Evolutionary conservation across 2,888 invertebrate genomes (phyloP), one percentile per base, ranked within the genome.

Genomic region (Cremastinae sp.): DNA sequence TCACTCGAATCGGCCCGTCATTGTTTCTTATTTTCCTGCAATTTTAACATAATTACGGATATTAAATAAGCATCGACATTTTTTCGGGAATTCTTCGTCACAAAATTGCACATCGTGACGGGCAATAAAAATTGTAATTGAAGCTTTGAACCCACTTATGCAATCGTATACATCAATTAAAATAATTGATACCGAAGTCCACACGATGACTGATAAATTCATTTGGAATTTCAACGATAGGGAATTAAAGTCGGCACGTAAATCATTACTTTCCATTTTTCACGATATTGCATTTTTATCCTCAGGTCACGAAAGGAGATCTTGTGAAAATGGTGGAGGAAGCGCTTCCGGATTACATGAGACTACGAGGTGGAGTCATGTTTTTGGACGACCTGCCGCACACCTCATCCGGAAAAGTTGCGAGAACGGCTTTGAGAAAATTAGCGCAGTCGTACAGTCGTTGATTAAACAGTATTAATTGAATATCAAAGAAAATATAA

Each of bases 291-390:
- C 53, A 59, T 47, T 47, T 66, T 45, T 37, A 10, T 47, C 66
- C 8, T 10, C 66, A 87, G 88, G 82, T 88, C 1, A 83, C 85
- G 0, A 85, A 82, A 39, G 77, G 83, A 18, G 88, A 89, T 43
- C 72, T 88, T 0, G 47, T 82, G 0, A 74, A 83, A 16, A 47
- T 86, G 7, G 84, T 85, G 0, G 81, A 80, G 0, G 69, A 53
- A 7, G 43, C 81, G 64, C 55, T 87, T 51, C 79, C 82, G 41
- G 85, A 86, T 39, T 18, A 55, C 3, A 83, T 77, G 68, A 80
- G 78, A 51, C 80, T 88, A 4, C 82, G 85, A 9, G 87, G 82
- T 1, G 88, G 88, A 0, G 84, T 88, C 0, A 66, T 79, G 53
- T 88, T 88, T 62, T 4, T 88, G 1, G 81, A 87, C 0, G 66